Evolutionary conservation across 2,797 vertebrate species (phyloP).

Genomic region (Zonotrichia albicollis): DNA sequence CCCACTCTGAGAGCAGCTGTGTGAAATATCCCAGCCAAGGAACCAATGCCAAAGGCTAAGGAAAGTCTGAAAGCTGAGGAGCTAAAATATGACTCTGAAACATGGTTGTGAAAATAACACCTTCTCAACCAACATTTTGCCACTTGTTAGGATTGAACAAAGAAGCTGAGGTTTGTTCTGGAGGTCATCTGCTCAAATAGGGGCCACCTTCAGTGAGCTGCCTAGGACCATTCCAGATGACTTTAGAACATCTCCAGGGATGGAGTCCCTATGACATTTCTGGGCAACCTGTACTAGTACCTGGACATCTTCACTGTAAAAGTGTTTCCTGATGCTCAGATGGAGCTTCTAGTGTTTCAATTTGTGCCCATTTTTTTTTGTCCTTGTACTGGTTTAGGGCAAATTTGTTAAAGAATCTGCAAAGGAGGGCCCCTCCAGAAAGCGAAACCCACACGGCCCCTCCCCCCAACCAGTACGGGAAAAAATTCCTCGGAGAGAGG

Average conservation of each 20-base stretch:
- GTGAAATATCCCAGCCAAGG: not conserved
- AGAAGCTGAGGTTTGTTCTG: not conserved
- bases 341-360: not conserved
- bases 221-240: not conserved
- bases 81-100: not conserved
- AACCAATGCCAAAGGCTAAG: not conserved
- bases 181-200: not conserved
- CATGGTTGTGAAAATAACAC: not conserved
- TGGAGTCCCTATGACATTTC: not conserved
- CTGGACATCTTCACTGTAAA: not conserved
- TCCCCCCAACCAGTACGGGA: no score
- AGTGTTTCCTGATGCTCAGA: not conserved
- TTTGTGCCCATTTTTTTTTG: not conserved
- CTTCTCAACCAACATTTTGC: not conserved
- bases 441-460: no score
- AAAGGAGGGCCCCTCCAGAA: no score
- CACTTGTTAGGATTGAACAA: not conserved
- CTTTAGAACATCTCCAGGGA: no score
- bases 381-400: no score
- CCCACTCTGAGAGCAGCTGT: not conserved
- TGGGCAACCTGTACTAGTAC: not conserved
- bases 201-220: fast-evolving
- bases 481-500: no score
- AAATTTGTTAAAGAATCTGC: no score
- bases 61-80: not conserved